Base-by-base conservation (phyloP, 2,888 invertebrate species). In the Athripsodes cinereus region DNA sequence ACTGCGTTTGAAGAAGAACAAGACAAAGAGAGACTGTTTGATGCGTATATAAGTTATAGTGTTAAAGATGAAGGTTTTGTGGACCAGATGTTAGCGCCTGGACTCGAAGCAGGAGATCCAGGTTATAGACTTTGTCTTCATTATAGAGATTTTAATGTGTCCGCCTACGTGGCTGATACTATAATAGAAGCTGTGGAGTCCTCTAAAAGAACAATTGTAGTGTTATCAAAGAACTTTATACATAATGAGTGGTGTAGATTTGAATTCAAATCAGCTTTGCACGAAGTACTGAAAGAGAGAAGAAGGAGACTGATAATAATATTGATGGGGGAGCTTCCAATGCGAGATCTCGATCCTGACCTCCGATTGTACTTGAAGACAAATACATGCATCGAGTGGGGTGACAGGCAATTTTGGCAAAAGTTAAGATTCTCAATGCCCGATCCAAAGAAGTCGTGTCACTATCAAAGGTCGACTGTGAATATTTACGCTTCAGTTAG, bases 381-480 rank as follows among this genome's bases (percentile, higher is more conserved):
- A 62, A 92, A 92, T 77, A 92, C 92, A 67, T 90, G 92, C 72
- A 87, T 97, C 70, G 90, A 92, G 73, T 93, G 92, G 89, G 92
- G 92, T 64, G 96, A 97, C 75, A 88, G 91, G 71, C 87, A 92
- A 71, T 97, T 97, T 80, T 97, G 97, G 97, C 93, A 95, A 71
- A 96, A 96, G 76, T 79, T 97, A 64, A 86, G 90, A 70, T 92
- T 92, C 70, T 90, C 93, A 56, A 86, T 96, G 85, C 95, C 95
- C 60, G 90, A 91, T 74, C 82, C 84, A 66, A 78, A 83, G 71
- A 80, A 82, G 74, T 68, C 71, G 18, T 82, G 83, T 72, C 77
- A 82, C 65, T 83, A 83, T 71, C 84, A 82, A 70, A 78, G 82
- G 66, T 84, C 86, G 62, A 82, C 85, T 65, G 82, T 84, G 68